Evolutionary conservation across 2,888 invertebrate genomes (phyloP).

Genomic region (Nymphalis c-album): DNA sequence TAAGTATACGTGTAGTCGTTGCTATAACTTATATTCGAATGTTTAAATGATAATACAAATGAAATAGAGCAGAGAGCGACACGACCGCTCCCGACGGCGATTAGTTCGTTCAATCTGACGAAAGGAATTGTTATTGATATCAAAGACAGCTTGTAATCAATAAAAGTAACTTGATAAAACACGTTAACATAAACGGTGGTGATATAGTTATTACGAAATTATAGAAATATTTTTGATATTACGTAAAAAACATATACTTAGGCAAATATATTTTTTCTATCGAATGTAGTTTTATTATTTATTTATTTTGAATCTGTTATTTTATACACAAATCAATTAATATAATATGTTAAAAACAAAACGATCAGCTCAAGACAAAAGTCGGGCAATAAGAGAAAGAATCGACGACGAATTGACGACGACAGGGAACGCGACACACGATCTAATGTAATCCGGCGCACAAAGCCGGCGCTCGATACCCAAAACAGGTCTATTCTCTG

Average conservation of each 20-base stretch:
- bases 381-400: constrained; percentile 6
- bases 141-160: not conserved
- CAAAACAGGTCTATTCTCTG: constrained; percentile 43
- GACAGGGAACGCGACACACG: constrained; percentile 36
- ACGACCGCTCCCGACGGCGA: constrained; percentile 8
- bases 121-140: not conserved
- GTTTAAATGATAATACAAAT: not conserved
- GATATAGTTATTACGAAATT: not conserved
- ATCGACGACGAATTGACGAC: not conserved
- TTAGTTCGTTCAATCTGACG: not conserved
- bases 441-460: constrained; percentile 46
- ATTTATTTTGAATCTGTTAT: no score
- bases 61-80: not conserved
- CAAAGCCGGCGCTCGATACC: constrained; percentile 48
- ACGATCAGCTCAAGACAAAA: not conserved
- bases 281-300: no score
- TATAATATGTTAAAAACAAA: not conserved
- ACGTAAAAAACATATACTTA: not conserved
- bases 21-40: not conserved
- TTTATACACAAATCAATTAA: not conserved
- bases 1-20: not conserved
- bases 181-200: not conserved
- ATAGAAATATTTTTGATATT: not conserved
- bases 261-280: no score
- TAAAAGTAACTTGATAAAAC: not conserved